A percentile compares a stretch with the other conserved stretches of the same genome.
Conservation (phyloP, 2,797 vertebrate genomes). For the Novumbra hubbsi region DNA sequence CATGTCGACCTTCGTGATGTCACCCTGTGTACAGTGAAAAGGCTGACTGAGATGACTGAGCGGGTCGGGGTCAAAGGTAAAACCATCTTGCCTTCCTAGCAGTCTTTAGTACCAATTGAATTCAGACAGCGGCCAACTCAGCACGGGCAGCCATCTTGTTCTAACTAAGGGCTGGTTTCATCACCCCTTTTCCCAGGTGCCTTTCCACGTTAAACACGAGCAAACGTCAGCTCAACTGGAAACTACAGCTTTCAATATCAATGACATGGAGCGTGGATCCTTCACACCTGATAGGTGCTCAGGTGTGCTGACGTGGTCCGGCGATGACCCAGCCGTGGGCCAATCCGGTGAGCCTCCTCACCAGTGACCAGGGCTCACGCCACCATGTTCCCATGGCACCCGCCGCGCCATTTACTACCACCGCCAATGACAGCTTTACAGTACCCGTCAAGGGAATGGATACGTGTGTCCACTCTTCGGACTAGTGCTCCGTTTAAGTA, state of each 20-base stretch:
- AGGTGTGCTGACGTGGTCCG: no score
- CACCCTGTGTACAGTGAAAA: slow-evolving; percentile 35
- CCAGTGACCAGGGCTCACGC: no score
- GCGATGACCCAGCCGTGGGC: no score
- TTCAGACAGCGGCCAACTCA: slow-evolving; percentile 2
- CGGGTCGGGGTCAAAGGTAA: slow-evolving; percentile 17
- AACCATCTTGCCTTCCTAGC: slow-evolving; percentile 17
- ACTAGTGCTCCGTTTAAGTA: no score
- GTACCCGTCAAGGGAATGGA: no score
- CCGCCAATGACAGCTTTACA: no score
- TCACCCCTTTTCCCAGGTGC: neutral
- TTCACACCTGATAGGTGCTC: neutral
- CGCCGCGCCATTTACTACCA: no score
- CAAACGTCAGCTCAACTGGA: neutral
- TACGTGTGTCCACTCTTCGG: no score
- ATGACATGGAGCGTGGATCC: neutral
- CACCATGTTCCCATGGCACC: no score
- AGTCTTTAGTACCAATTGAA: slow-evolving; percentile 21
- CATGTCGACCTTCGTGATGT: slow-evolving; percentile 42
- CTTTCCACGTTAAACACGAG: neutral
- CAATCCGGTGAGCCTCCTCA: no score
- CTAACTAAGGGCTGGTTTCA: neutral
- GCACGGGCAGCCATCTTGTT: slow-evolving; percentile 9
- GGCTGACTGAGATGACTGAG: slow-evolving; percentile 21
- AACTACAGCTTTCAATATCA: neutral